These are phyloP conservation scores for Caerostris darwini DNA, from an alignment of 1,140 invertebrate genomes.

Conservation along the genomic window DNA sequence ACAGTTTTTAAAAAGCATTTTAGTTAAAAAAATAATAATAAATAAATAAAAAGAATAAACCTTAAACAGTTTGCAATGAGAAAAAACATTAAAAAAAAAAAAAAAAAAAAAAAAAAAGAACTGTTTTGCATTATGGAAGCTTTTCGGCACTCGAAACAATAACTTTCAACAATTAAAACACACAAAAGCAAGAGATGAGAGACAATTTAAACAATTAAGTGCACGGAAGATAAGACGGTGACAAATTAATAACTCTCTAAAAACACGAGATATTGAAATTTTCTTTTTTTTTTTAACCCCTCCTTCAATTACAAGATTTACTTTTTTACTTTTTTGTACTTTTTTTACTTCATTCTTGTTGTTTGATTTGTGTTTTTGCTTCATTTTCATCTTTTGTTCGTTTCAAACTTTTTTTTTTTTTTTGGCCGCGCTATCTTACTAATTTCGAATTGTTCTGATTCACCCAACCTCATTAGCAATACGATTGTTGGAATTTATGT, in stretches of 20 bases:
- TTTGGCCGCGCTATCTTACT: not conserved
- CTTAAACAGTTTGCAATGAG: not conserved
- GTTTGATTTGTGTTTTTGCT: not conserved
- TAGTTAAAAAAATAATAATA: not conserved
- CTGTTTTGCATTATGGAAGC: not conserved
- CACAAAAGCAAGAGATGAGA: not conserved
- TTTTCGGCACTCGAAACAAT: not conserved
- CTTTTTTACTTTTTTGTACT: not conserved
- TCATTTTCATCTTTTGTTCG: not conserved
- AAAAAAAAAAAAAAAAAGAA: not conserved
- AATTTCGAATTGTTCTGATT: not conserved
- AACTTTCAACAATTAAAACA: not conserved
- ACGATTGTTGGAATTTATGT: not conserved
- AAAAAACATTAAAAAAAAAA: not conserved
- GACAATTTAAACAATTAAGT: constrained; percentile 16
- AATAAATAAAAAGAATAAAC: not conserved
- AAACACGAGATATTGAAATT: not conserved
- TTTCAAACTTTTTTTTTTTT: not conserved
- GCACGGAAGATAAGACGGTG: not conserved
- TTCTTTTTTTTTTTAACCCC: not conserved
- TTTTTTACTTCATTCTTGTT: not conserved
- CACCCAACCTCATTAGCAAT: not conserved
- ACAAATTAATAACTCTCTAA: constrained; percentile 11
- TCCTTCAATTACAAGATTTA: not conserved
- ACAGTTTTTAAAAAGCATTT: not conserved